Base-by-base conservation (phyloP, 2,888 invertebrate species). In the Yponomeuta sedellus region DNA sequence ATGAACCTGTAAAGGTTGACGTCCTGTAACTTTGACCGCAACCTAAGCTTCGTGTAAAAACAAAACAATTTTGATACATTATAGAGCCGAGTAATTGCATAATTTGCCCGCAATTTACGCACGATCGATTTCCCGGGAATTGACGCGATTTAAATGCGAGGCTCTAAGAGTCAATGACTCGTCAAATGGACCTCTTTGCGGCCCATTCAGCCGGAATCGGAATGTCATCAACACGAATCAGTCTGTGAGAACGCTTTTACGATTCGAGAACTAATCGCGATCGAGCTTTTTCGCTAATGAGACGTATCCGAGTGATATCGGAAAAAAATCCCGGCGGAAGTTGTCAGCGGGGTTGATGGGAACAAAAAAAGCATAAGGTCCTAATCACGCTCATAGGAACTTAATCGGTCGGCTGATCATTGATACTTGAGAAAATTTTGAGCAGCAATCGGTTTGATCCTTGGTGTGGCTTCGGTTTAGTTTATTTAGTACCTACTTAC, bases 321-420 rank as follows among this genome's bases (percentile, higher is more conserved):
- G 82, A 77, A 90, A 90, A 88, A 88, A 89, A 80, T 71, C 80
- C 74, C 80, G 80, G 83, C 89, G 90, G 89, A 90, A 90, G 88
- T 87, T 71, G 59, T 16, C 34, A 19, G 58, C 59, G 19, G 40
- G 59, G 59, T 72, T 73, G 77, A 75, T 75, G 77, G 75, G 80
- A 88, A 88, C 88, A 89, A 90, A 52, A 52, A 52, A 52, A 52
- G 16, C 44, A 12, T 52, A 16, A 52, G 16, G 44, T 16, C 8
- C 44, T 52, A 52, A 52, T 52, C 44, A 52, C 44, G 16, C 44
- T 52, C 12, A 52, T 52, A 52, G 44, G 16, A 12, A 52, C 16
- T 16, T 52, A 52, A 52, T 52, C 16, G 12, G 10, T 52, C n/a
- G 57, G 57, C 34, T 8, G 34, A 34, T 52, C 16, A 16, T 12